phyloP scores from a whole-genome alignment of 37 sponge, comb jelly and placozoan species.

The Theonella swinhoei region DNA sequence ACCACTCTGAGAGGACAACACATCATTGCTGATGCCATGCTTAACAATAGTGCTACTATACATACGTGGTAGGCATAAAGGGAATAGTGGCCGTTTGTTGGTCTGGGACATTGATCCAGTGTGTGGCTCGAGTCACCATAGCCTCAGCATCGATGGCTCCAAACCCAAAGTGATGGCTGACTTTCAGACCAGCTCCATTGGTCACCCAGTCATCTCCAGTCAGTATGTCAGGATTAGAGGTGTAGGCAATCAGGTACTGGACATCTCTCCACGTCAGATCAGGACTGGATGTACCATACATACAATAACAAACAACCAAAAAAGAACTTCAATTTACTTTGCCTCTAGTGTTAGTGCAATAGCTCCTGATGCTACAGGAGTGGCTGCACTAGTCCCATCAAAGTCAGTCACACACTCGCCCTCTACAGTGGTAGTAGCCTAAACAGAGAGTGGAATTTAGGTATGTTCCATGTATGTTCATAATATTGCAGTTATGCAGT shows the following conservation, averaged over 20 bases:
- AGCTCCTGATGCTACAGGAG: slow-evolving; percentile 64
- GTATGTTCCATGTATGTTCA: too few relatives aligned
- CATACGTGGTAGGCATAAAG: neutral
- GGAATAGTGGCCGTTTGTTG: neutral
- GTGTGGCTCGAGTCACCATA: slow-evolving; percentile 81
- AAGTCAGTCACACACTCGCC: slow-evolving; percentile 39
- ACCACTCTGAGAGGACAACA: neutral
- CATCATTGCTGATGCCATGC: too few relatives aligned
- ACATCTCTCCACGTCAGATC: slow-evolving; percentile 92
- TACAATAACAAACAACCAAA: neutral
- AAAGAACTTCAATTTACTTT: slow-evolving; percentile 37
- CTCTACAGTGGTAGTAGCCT: slow-evolving; percentile 40
- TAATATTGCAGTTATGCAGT: neutral
- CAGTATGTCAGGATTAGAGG: slow-evolving; percentile 47
- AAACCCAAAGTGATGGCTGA: slow-evolving; percentile 86
- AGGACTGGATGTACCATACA: slow-evolving; percentile 50
- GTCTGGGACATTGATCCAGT: slow-evolving; percentile 80
- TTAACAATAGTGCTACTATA: too few relatives aligned
- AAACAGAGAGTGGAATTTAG: too few relatives aligned
- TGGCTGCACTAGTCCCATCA: slow-evolving; percentile 70
- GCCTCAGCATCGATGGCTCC: slow-evolving; percentile 90
- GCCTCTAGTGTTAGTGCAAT: slow-evolving; percentile 80
- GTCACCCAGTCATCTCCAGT: slow-evolving; percentile 42
- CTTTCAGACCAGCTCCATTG: slow-evolving; percentile 79
- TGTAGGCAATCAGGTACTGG: slow-evolving; percentile 85